phyloP scores from a whole-genome alignment of 1,140 invertebrate genomes.

The Diplogasteroides magnus region DNA sequence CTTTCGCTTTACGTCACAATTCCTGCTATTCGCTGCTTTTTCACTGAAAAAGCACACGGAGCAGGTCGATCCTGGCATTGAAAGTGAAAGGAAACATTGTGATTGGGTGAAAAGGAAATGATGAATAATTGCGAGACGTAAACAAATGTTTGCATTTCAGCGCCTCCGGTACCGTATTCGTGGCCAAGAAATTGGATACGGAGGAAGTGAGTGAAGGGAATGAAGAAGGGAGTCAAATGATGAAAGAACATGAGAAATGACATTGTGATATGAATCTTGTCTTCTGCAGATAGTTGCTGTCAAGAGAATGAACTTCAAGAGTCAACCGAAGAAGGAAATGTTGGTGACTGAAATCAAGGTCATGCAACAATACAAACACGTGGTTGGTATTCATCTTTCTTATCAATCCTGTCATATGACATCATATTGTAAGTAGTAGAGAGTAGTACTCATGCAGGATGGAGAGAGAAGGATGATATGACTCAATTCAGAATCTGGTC shows the following conservation, averaged over 20 bases:
- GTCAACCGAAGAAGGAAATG: constrained; percentile 62
- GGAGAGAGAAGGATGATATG: not conserved
- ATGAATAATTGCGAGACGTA: not conserved
- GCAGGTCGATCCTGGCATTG: no score
- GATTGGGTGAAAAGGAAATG: no score
- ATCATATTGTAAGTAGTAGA: constrained; percentile 7
- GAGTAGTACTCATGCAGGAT: not conserved
- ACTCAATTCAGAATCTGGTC: constrained; percentile 59
- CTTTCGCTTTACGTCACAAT: no score
- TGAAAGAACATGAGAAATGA: not conserved
- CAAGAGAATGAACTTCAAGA: constrained; percentile 61
- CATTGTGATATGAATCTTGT: not conserved
- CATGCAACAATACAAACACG: constrained; percentile 53
- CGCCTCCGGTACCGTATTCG: constrained; percentile 60
- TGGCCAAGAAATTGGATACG: constrained; percentile 53
- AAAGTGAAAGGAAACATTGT: no score
- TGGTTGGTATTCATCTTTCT: no score
- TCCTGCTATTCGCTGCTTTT: no score
- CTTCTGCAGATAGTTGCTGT: constrained; percentile 58
- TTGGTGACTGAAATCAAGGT: constrained; percentile 62
- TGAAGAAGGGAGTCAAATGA: no score
- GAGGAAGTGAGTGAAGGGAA: constrained; percentile 48
- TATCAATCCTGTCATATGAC: no score
- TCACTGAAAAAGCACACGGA: no score
- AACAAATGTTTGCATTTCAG: constrained; percentile 38